These are phyloP conservation scores for Shinisaurus crocodilurus DNA, from an alignment of 2,113 vertebrate species.

Conservation along the genomic window DNA sequence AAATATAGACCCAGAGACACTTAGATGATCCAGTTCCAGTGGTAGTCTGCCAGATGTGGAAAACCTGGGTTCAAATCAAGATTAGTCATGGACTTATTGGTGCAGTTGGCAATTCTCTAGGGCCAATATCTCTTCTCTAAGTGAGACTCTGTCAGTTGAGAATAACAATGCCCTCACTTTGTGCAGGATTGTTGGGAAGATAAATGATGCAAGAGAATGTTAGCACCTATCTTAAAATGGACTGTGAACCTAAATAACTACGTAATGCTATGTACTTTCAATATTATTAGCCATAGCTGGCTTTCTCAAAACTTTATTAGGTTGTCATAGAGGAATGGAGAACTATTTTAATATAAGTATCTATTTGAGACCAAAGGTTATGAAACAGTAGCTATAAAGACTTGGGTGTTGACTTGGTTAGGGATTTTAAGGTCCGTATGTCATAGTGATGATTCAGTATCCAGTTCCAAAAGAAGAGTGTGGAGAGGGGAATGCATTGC, in stretches of 20 bases:
- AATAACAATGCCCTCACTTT: background rate
- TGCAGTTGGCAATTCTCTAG: background rate
- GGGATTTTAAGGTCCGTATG: background rate
- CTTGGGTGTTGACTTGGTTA: conserved; percentile 12
- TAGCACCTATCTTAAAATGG: background rate
- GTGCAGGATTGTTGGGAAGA: background rate
- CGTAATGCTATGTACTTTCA: background rate
- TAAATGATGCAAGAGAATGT: background rate
- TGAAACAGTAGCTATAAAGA: conserved; percentile 31
- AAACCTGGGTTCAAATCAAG: background rate
- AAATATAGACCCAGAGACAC: too few relatives aligned
- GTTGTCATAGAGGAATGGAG: conserved; percentile 17
- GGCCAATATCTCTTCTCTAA: background rate
- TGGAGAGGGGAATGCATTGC: background rate
- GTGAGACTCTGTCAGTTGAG: background rate
- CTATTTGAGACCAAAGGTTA: background rate
- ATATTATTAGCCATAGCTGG: background rate
- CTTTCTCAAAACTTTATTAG: background rate
- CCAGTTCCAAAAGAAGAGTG: background rate
- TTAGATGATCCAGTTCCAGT: background rate
- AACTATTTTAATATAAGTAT: background rate
- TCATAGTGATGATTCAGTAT: background rate
- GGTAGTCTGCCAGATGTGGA: background rate
- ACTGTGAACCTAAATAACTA: background rate
- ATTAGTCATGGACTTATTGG: background rate